Conservation (phyloP, 2,888 invertebrate species). For the Cataglyphis cursor region DNA sequence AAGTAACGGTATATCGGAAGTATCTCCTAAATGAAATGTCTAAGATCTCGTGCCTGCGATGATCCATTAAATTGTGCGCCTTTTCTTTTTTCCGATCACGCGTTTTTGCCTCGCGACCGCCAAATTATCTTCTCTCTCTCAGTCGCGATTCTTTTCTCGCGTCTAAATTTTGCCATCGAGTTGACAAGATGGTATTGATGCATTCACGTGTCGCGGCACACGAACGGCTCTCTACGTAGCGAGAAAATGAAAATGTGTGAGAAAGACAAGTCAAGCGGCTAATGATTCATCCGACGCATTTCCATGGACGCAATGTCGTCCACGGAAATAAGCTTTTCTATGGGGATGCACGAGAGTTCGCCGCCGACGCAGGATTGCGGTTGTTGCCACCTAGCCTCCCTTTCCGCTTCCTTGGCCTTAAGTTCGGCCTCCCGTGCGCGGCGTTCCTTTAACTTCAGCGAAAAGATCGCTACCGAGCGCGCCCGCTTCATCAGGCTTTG, state of each 20-base stretch:
- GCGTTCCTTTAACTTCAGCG: slow-evolving; percentile 92
- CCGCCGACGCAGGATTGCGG: slow-evolving; percentile 92
- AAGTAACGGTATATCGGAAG: neutral
- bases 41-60: slow-evolving; percentile 9
- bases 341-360: slow-evolving; percentile 94
- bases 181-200: neutral
- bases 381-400: slow-evolving; percentile 88
- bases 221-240: slow-evolving; percentile 71
- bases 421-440: slow-evolving; percentile 92
- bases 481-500: slow-evolving; percentile 94
- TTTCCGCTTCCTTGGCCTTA: slow-evolving; percentile 89
- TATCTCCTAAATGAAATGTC: slow-evolving; percentile 16
- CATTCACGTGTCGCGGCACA: slow-evolving; percentile 52
- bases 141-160: slow-evolving; percentile 5
- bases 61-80: slow-evolving; percentile 43
- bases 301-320: slow-evolving; percentile 87
- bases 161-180: neutral
- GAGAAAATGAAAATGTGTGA: slow-evolving; percentile 66
- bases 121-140: neutral
- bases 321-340: slow-evolving; percentile 90
- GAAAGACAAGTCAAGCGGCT: slow-evolving; percentile 73
- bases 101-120: slow-evolving; percentile 4
- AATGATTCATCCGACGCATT: slow-evolving; percentile 84
- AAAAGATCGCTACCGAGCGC: slow-evolving; percentile 94
- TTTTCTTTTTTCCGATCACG: slow-evolving; percentile 32